A percentile compares a stretch with the other conserved stretches of the same genome.
Conservation (phyloP, 2,113 vertebrate genomes). For the Delphinus delphis region DNA sequence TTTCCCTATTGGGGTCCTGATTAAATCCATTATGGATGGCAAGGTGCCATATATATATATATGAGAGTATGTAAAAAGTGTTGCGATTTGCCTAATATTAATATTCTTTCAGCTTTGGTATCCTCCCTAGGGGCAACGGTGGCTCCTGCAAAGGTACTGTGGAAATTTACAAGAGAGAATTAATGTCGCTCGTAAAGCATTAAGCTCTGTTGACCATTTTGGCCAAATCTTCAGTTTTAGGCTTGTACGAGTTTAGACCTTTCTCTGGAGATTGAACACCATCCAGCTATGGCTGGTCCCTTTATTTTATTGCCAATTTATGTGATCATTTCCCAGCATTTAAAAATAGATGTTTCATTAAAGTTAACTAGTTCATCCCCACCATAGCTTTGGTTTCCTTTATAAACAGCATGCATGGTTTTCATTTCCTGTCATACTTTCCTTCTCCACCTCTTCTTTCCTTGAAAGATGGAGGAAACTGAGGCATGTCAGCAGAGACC, state of each 20-base stretch:
- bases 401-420: slow-evolving; percentile 43
- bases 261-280: slow-evolving; percentile 44
- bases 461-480: slow-evolving; percentile 63
- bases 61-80: slow-evolving; percentile 38
- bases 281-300: neutral
- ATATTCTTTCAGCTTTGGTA: slow-evolving; percentile 55
- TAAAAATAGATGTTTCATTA: slow-evolving; percentile 66
- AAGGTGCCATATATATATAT: neutral
- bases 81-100: slow-evolving; percentile 72
- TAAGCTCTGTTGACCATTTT: slow-evolving; percentile 74
- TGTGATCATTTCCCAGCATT: slow-evolving; percentile 57
- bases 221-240: slow-evolving; percentile 71
- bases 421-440: slow-evolving; percentile 42
- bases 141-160: slow-evolving; percentile 70
- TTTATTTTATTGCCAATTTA: slow-evolving; percentile 60
- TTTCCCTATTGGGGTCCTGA: slow-evolving; percentile 42
- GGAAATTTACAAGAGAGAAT: slow-evolving; percentile 76
- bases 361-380: slow-evolving; percentile 60
- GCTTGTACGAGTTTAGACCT: slow-evolving; percentile 45
- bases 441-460: neutral
- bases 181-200: slow-evolving; percentile 55
- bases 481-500: slow-evolving; percentile 46
- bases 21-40: slow-evolving; percentile 33
- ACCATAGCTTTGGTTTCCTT: slow-evolving; percentile 30
- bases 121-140: slow-evolving; percentile 44